Evolutionary conservation across 2,888 invertebrate genomes (phyloP).

Genomic region (Danaus chrysippus): DNA sequence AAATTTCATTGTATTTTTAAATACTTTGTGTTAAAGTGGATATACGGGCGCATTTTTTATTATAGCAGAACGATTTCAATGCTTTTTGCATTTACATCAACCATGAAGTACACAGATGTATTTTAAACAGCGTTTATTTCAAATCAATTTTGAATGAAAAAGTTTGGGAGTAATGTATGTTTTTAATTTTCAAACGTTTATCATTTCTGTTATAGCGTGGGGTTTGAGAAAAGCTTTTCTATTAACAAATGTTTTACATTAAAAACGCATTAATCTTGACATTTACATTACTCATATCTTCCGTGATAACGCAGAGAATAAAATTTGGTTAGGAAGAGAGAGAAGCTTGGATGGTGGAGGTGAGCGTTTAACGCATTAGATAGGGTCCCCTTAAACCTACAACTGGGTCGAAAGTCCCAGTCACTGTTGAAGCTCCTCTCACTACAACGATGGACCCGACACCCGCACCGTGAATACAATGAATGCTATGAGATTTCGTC

Average conservation of each 20-base stretch:
- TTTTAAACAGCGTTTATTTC: slow-evolving; percentile 15
- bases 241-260: background rate
- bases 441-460: too few relatives aligned
- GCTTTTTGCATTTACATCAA: slow-evolving; percentile 16
- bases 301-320: too few relatives aligned
- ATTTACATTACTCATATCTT: background rate
- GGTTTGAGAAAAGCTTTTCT: background rate
- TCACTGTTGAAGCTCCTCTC: too few relatives aligned
- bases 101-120: slow-evolving; percentile 13
- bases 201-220: background rate
- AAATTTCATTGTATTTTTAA: background rate
- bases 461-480: too few relatives aligned
- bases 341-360: too few relatives aligned
- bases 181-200: slow-evolving; percentile 1
- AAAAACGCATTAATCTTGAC: background rate
- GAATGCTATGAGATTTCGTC: too few relatives aligned
- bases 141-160: slow-evolving; percentile 13
- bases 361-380: too few relatives aligned
- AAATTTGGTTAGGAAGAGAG: too few relatives aligned
- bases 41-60: slow-evolving; percentile 1
- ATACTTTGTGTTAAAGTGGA: background rate
- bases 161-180: slow-evolving; percentile 6
- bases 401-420: too few relatives aligned
- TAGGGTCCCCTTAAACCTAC: too few relatives aligned
- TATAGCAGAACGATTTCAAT: slow-evolving; percentile 17